These are phyloP conservation scores for Pristionchus fissidentatus DNA, from an alignment of 2,888 invertebrate genomes.

Conservation along the genomic window DNA sequence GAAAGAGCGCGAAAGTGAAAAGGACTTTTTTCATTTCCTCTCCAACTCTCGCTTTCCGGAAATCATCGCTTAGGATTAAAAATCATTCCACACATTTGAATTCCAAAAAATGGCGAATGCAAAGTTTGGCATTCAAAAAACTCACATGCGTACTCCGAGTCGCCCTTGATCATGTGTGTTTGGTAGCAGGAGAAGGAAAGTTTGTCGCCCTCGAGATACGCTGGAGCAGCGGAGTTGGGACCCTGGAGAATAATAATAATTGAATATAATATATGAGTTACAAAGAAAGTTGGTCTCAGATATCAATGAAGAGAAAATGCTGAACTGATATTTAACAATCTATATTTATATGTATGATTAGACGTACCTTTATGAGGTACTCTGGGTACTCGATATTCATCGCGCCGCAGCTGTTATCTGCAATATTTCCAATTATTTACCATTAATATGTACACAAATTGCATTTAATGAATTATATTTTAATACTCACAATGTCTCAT, in stretches of 20 bases:
- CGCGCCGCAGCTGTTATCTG: slow-evolving; percentile 68
- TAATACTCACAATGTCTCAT: slow-evolving; percentile 38
- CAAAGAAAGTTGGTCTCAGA: background rate
- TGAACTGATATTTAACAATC: background rate
- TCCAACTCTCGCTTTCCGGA: no score
- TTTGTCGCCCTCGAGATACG: slow-evolving; percentile 69
- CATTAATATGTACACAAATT: no score
- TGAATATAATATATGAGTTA: background rate
- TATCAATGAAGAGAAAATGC: background rate
- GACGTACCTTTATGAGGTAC: slow-evolving; percentile 61
- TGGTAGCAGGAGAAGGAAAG: slow-evolving; percentile 71
- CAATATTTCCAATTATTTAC: no score
- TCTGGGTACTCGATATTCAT: slow-evolving; percentile 73
- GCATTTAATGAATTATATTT: no score
- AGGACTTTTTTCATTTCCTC: no score
- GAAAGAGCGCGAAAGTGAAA: no score
- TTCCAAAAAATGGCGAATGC: background rate
- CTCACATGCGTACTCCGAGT: slow-evolving; percentile 67
- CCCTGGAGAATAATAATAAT: slow-evolving; percentile 44
- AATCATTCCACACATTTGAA: no score
- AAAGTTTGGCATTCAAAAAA: background rate
- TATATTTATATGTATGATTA: background rate
- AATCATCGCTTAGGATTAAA: background rate
- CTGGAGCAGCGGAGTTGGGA: slow-evolving; percentile 62
- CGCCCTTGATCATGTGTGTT: slow-evolving; percentile 69